Base-by-base conservation (phyloP, 2,888 invertebrate genomes). In the Oligia fasciuncula region DNA sequence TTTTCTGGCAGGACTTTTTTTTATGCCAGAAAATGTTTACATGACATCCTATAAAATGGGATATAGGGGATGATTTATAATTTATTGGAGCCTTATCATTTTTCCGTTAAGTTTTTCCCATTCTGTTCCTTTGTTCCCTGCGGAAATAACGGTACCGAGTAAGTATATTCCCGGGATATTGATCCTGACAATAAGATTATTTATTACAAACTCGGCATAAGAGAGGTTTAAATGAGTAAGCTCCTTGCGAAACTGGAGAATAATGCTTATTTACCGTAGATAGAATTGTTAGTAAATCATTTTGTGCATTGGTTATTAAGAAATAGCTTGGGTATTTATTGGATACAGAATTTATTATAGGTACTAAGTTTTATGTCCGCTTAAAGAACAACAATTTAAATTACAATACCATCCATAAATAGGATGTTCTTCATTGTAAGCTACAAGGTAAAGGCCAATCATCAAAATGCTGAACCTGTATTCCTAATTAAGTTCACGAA, bases 41-140 rank as follows among this genome's bases (percentile, higher is more conserved):
- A 75, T 79, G 76, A 82, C 80, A 79, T 84, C 73, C 73, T 85
- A 85, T 84, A 82, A 89, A 87, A 88, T 88, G 85, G 87, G 81
- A 84, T 86, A 85, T 88, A 86, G 85, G 17, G 78, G 80, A 83
- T 87, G 86, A 85, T 3, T 35, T 87, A 85, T 90, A 89, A 91
- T 91, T 92, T 92, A 91, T 90, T 89, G 89, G 80, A 83, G 84
- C 88, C 91, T 92, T 92, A 89, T 92, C 90, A 91, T 91, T 88
- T 91, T 91, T 87, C 89, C 90, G 87, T 88, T 88, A 89, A 89
- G 79, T 85, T 76, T 85, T 87, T 89, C 78, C 84, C 86, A 85
- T 82, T 87, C 76, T 87, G 77, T 85, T 85, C 78, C 85, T 82
- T 88, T 90, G 88, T 85, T 83, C 85, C 84, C 84, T 86, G 78